Base-by-base conservation (phyloP, 2,797 vertebrate species). In the Danio tinwini region DNA sequence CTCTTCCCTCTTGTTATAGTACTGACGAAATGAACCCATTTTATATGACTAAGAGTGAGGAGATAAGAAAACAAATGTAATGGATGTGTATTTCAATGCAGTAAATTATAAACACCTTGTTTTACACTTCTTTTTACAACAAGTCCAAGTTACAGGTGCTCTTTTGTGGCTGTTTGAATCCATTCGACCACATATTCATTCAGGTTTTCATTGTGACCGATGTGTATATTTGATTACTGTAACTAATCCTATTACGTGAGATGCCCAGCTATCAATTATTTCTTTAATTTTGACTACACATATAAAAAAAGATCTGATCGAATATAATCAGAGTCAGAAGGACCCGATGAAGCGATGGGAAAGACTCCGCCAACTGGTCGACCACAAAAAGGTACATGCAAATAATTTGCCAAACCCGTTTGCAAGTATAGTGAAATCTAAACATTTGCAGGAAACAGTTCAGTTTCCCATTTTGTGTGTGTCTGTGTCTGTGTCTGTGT, bases 311-410 rank as follows among this genome's bases (percentile, higher is more conserved):
- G 88, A 92, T 0, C 80, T 94, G 55, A 77, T 87, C 76, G 73
- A 64, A 17, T 11, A 56, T 3, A 94, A 91, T 63, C 86, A 92
- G 82, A 87, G 63, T 5, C 91, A 92, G 78, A 94, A 82, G 87
- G 92, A 89, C 71, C 88, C 93, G 0, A 81, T 88, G 45, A 87
- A 13, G n/a, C 91, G 92, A n/a, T 94, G 93, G 92, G 53, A 83
- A 1, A 45, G 53, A 17, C 74, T 94, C 11, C 14, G 1, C 47
- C 14, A 29, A 1, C 68, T 87, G 7, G 91, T 91, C 2, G 3
- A 3, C 0, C 83, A 44, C 39, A 93, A 92, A 87, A 85, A 80
- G 90, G 94, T 94, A 83, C 68, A 47, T 17, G 16, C 13, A 2
- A 47, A 59, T 50, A 42, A 37, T 6, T 29, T n/a, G 80, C 1